Conservation (phyloP, 2,797 vertebrate genomes). For the Sternarchorhynchus goeldii region DNA sequence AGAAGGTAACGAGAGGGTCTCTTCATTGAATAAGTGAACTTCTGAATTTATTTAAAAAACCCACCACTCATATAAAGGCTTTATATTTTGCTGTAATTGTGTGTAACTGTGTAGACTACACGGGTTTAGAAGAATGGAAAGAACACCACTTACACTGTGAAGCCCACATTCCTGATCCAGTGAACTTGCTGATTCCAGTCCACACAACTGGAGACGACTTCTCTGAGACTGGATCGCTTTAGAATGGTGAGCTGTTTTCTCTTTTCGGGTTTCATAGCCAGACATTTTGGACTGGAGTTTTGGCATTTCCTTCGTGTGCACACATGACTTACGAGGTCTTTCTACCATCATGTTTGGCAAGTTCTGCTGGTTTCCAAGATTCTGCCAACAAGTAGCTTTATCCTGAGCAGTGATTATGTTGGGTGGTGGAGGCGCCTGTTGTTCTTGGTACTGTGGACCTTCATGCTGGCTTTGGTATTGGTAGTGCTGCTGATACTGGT, state of each 20-base stretch:
- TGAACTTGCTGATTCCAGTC: slow-evolving; percentile 6
- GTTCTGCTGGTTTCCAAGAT: slow-evolving; percentile 4
- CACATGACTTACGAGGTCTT: slow-evolving; percentile 1
- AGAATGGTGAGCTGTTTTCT: background rate
- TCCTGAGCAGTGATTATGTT: background rate
- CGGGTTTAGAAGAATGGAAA: background rate
- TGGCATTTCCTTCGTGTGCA: slow-evolving; percentile 30
- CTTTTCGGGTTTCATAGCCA: slow-evolving; percentile 22
- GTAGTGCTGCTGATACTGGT: slow-evolving; percentile 25
- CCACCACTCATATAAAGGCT: background rate
- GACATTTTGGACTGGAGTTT: slow-evolving; percentile 35
- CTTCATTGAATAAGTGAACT: background rate
- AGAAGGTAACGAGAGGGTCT: background rate
- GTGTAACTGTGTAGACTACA: too few relatives aligned
- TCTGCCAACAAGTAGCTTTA: slow-evolving; percentile 30
- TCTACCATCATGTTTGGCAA: slow-evolving; percentile 7
- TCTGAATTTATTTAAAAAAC: background rate
- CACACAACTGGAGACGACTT: slow-evolving; percentile 1
- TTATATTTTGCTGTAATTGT: background rate
- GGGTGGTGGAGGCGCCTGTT: slow-evolving; percentile 13
- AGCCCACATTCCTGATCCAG: slow-evolving; percentile 35
- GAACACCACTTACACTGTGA: slow-evolving; percentile 40
- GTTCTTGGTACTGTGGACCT: slow-evolving; percentile 4
- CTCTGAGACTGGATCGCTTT: slow-evolving; percentile 15
- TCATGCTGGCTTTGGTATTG: slow-evolving; percentile 27